These are phyloP conservation scores for Meiosimyza decipiens DNA, from an alignment of 2,888 invertebrate genomes.

Conservation along the genomic window DNA sequence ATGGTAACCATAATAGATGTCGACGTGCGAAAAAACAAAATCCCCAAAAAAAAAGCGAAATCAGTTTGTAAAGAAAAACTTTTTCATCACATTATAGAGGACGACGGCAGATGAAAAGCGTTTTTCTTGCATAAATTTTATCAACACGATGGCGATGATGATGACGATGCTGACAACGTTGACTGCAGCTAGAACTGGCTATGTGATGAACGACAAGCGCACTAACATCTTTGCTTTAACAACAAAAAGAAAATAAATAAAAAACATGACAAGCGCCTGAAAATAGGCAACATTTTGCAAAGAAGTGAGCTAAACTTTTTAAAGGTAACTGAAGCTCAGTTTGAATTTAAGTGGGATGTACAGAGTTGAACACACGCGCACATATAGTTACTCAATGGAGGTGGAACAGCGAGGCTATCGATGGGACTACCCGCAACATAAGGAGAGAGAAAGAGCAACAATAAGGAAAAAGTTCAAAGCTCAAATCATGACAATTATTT, in stretches of 20 bases:
- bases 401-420: too few species aligned
- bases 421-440: conserved; percentile 32
- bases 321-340: neutral
- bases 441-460: neutral
- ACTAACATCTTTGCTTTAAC: too few species aligned
- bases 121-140: conserved; percentile 4
- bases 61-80: neutral
- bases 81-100: conserved; percentile 2
- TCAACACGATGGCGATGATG: neutral
- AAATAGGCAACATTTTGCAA: conserved; percentile 12
- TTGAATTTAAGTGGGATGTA: neutral
- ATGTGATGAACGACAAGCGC: too few species aligned
- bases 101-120: conserved; percentile 6
- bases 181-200: too few species aligned
- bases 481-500: conserved; percentile 14
- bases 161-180: neutral
- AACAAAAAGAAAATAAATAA: neutral
- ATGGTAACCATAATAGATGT: conserved; percentile 24
- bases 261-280: conserved; percentile 8
- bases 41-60: neutral
- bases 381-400: too few species aligned
- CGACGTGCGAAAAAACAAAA: neutral
- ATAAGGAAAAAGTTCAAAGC: conserved; percentile 9
- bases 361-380: neutral
- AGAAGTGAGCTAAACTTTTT: conserved; percentile 14